A percentile compares a stretch with the other conserved stretches of the same genome.
Conservation (phyloP, 1,140 invertebrate genomes). For the Maniola jurtina region DNA sequence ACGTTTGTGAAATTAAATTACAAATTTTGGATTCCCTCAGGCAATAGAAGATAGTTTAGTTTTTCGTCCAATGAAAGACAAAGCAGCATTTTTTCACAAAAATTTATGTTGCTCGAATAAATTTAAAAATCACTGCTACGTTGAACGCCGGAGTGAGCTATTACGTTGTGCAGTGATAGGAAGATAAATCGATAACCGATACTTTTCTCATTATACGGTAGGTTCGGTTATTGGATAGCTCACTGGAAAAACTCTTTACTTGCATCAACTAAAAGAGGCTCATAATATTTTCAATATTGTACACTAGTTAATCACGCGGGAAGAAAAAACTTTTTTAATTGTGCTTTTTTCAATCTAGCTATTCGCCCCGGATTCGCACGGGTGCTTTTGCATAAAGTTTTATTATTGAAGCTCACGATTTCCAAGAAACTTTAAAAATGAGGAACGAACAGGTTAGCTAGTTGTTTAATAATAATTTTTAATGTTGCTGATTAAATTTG, state of each 20-base stretch:
- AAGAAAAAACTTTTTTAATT: not conserved
- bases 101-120: conserved; percentile 10
- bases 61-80: too few species aligned
- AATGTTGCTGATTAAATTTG: too few species aligned
- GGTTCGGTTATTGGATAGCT: conserved; percentile 12
- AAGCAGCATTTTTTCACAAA: not conserved
- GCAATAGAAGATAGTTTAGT: too few species aligned
- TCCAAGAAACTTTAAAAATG: too few species aligned
- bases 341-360: not conserved
- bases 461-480: too few species aligned
- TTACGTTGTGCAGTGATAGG: conserved; percentile 12
- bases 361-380: too few species aligned
- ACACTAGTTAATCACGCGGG: not conserved
- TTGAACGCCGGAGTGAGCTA: conserved; percentile 5
- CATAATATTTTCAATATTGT: not conserved
- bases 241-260: conserved; percentile 8
- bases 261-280: not conserved
- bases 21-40: too few species aligned
- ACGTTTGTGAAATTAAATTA: too few species aligned
- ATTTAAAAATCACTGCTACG: conserved; percentile 10
- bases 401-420: too few species aligned
- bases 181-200: conserved; percentile 15
- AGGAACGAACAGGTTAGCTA: too few species aligned
- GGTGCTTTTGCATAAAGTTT: too few species aligned
- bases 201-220: conserved; percentile 15